A percentile compares a stretch with the other conserved stretches of the same genome.
Conservation (phyloP, 1,140 invertebrate species). For the Psilanteris sp. region DNA sequence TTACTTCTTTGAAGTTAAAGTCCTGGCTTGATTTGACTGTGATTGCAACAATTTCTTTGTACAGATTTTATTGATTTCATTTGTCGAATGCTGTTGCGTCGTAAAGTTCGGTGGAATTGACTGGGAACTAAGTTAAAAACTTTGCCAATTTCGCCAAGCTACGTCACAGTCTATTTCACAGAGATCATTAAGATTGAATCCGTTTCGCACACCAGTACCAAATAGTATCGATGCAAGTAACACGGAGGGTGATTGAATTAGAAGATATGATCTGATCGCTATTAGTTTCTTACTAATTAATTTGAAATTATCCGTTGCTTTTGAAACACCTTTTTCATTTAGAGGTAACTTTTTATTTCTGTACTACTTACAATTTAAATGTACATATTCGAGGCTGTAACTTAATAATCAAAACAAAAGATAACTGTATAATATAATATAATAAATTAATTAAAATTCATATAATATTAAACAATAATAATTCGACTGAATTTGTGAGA, state of each 20-base stretch:
- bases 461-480: too few species aligned
- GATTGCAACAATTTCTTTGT: slow-evolving; percentile 38
- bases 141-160: slow-evolving; percentile 51
- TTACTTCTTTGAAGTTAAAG: too few species aligned
- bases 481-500: too few species aligned
- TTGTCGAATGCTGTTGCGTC: slow-evolving; percentile 44
- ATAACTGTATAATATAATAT: too few species aligned
- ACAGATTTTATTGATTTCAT: slow-evolving; percentile 50
- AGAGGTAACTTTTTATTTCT: too few species aligned
- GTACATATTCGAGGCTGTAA: too few species aligned
- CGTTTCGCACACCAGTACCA: slow-evolving; percentile 43
- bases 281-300: slow-evolving; percentile 24
- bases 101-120: slow-evolving; percentile 53
- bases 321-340: too few species aligned
- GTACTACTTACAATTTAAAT: too few species aligned
- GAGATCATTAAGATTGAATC: slow-evolving; percentile 63
- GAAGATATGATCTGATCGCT: slow-evolving; percentile 62
- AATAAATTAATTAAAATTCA: too few species aligned
- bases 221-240: slow-evolving; percentile 55
- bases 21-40: background rate
- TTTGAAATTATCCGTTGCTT: slow-evolving; percentile 23
- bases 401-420: too few species aligned
- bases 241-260: slow-evolving; percentile 58
- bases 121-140: slow-evolving; percentile 54
- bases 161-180: slow-evolving; percentile 63